These are phyloP conservation scores for Martes martes DNA, from an alignment of 2,113 vertebrate species.

Conservation along the genomic window DNA sequence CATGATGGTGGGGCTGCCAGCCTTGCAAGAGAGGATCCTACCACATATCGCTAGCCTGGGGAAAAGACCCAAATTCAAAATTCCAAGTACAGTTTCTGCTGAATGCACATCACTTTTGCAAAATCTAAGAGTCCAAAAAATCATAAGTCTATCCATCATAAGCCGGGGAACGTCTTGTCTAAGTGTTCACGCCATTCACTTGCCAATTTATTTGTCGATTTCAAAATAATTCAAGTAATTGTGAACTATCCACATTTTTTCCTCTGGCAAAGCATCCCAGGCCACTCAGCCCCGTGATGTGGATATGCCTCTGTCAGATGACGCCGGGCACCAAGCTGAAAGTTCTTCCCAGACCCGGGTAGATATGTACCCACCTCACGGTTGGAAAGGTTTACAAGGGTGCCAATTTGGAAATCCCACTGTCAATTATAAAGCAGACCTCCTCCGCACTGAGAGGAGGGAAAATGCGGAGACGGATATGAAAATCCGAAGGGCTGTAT, in stretches of 20 bases:
- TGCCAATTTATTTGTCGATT: not conserved
- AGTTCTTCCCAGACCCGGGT: not conserved
- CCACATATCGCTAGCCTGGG: not conserved
- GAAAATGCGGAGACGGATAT: conserved; percentile 24
- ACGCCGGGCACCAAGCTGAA: not conserved
- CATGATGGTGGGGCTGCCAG: not conserved
- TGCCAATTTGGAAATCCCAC: conserved; percentile 64
- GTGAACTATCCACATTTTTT: not conserved
- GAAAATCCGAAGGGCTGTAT: conserved; percentile 74
- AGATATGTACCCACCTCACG: not conserved
- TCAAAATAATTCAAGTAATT: not conserved
- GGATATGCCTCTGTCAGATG: not conserved
- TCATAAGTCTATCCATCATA: not conserved
- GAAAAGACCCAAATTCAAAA: not conserved
- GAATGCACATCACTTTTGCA: not conserved
- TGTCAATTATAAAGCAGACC: conserved; percentile 38
- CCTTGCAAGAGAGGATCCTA: not conserved
- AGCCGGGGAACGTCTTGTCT: not conserved
- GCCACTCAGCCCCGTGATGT: accelerated
- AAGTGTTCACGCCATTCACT: not conserved
- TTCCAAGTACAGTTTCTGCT: not conserved
- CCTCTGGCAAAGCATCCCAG: not conserved
- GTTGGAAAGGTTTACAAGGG: conserved; percentile 33
- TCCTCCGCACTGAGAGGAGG: not conserved
- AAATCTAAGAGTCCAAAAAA: not conserved